Conservation (phyloP, 2,113 vertebrate genomes). For the Meleagris gallopavo region DNA sequence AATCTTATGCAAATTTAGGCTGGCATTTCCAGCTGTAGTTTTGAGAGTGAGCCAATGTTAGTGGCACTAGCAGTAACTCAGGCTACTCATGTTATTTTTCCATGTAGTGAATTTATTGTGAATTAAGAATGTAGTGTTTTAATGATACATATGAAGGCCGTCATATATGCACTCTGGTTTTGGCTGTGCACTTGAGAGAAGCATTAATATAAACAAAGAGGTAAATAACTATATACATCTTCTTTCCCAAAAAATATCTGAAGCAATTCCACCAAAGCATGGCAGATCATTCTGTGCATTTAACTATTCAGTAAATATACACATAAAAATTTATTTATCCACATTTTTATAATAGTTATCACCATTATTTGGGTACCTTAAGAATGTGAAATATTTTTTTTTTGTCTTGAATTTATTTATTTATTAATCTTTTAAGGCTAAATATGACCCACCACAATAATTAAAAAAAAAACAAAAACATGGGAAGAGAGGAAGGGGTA, state of each 20-base stretch:
- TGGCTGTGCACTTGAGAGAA: neutral
- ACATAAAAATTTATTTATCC: slow-evolving; percentile 55
- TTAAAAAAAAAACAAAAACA: neutral
- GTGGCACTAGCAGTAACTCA: neutral
- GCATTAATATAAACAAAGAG: slow-evolving; percentile 7
- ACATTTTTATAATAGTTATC: slow-evolving; percentile 6
- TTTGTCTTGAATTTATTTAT: slow-evolving; percentile 9
- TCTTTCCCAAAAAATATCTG: slow-evolving; percentile 42
- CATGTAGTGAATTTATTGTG: slow-evolving; percentile 42
- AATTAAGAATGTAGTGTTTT: slow-evolving; percentile 21
- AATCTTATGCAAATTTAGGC: neutral
- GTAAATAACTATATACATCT: slow-evolving; percentile 71
- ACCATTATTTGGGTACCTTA: slow-evolving; percentile 15
- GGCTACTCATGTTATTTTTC: neutral
- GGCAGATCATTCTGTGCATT: slow-evolving; percentile 29
- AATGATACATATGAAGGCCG: neutral
- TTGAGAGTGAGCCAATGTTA: neutral
- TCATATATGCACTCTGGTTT: neutral
- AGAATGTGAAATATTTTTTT: neutral
- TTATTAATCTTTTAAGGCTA: slow-evolving; percentile 19
- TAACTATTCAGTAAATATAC: slow-evolving; percentile 43
- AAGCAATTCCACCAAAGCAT: neutral
- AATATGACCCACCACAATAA: neutral
- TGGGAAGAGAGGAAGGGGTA: neutral
- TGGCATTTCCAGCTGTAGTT: neutral